Percentiles rank a stretch among this genome's conserved stretches.
These are phyloP conservation scores for Empis livida DNA, from an alignment of 2,888 invertebrate species.

Conservation along the genomic window DNA sequence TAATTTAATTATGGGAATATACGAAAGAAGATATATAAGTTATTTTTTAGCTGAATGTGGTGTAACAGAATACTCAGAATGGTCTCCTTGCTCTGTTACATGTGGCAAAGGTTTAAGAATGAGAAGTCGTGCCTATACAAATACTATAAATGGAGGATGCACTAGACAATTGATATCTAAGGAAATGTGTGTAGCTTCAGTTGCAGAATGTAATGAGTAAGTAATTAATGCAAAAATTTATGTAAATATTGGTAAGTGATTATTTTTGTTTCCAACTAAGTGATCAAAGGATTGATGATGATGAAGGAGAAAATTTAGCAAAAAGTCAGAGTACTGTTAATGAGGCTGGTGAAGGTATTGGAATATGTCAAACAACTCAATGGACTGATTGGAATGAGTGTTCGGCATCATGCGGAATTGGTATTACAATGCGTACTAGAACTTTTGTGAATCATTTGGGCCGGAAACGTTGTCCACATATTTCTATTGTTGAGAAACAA, in stretches of 20 bases:
- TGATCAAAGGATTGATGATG: conserved; percentile 23
- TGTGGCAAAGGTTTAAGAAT: conserved; percentile 81
- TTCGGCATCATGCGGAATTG: conserved; percentile 71
- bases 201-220: conserved; percentile 58
- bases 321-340: conserved; percentile 24
- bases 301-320: conserved; percentile 34
- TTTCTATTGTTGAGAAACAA: conserved; percentile 63
- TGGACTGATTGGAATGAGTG: conserved; percentile 54
- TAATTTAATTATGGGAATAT: neutral
- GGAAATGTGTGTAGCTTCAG: conserved; percentile 76
- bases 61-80: conserved; percentile 58
- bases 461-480: conserved; percentile 66
- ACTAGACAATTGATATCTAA: conserved; percentile 66
- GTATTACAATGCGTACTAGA: conserved; percentile 60
- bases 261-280: neutral
- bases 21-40: no score
- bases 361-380: conserved; percentile 28
- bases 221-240: conserved; percentile 16
- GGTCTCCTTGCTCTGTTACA: conserved; percentile 70
- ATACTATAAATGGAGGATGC: conserved; percentile 53
- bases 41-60: conserved; percentile 60
- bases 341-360: conserved; percentile 31
- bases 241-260: no score
- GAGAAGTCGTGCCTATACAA: conserved; percentile 58
- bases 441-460: conserved; percentile 63